Base-by-base conservation (phyloP, 2,113 vertebrate genomes). In the Acinonyx jubatus region DNA sequence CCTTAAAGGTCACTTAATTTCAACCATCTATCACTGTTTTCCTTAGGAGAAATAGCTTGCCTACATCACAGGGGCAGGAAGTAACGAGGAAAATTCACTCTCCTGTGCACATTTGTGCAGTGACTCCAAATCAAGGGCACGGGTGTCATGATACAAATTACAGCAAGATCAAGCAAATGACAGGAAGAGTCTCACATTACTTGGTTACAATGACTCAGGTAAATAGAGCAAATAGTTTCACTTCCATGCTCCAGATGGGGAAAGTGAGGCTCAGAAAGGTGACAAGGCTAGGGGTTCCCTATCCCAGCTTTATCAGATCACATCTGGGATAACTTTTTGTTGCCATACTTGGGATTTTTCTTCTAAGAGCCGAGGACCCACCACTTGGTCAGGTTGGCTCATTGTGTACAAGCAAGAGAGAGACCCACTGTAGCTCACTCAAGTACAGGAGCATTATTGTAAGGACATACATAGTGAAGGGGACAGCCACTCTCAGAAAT, bases 31-130 rank as follows among this genome's bases (percentile, higher is more conserved):
- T 74, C 66, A 19, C 52, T 2, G 19, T 33, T 55, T 80, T 66
- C 81, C 50, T 78, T 27, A 65, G 50, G n/a, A 93, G 71, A 94
- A 91, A 55, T 33, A 31, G 66, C 38, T 94, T 73, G 33, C 91
- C 38, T 29, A 45, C 41, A 13, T 61, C 90, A 52, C 0, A 1
- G 73, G 57, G 41, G 11, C 38, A 41, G 73, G 55, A 3, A 19
- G 18, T 19, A n/a, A 38, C 3, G 5, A 73, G 50, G 65, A 41
- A 68, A 55, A 41, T 23, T 38, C 63, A 48, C 36, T 29, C 3
- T 78, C 12, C 13, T 4, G 3, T 36, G 61, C n/a, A 82, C 3
- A 0, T 57, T 57, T 13, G 5, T n/a, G 38, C n/a, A 3, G 29
- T 50, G 73, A 74, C 61, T 68, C 36, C 61, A 36, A 14, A 71